Base-by-base conservation (phyloP, 2,113 vertebrate species). In the Dromas ardeola region DNA sequence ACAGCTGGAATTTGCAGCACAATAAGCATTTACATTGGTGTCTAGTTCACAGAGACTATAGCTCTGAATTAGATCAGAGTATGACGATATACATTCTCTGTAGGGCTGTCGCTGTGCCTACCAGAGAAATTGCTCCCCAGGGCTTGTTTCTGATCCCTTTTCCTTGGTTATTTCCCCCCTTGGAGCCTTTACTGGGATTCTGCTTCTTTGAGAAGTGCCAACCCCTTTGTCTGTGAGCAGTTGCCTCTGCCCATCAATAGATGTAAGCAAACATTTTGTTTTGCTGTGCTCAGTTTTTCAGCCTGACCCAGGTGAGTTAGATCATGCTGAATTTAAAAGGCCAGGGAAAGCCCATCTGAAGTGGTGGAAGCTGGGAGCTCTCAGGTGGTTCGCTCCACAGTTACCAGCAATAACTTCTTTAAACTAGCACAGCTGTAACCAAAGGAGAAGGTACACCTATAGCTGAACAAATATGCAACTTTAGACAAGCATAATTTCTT, bases 21-120 rank as follows among this genome's bases (percentile, higher is more conserved):
- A 81, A 15, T 18, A 23, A 52, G 2, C 6, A 10, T 9, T 5
- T 29, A 26, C 0, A 1, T 30, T 43, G 17, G 3, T 50, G 11
- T 50, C 63, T 26, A 26, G 10, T 17, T 86, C 66, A 43, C 4
- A 32, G 52, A 59, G 12, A 5, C 9, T 3, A 10, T 2, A 53
- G 18, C 5, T 62, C 45, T 50, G 47, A 56, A 20, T 56, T 56
- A 43, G 15, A 21, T 38, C 20, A 43, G 21, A 63, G 2, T n/a
- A 32, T 14, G 26, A 34, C 26, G 15, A 18, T 38, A 25, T 10
- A 32, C 19, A 38, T n/a, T 11, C 6, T 76, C 40, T 66, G 4
- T 11, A 71, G 9, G 3, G 12, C 23, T 59, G 19, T 17, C 8
- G 7, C 14, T 61, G 21, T 61, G 25, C 29, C 18, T 80, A 16